A percentile compares a stretch with the other conserved stretches of the same genome.
phyloP scores from a whole-genome alignment of 1,140 invertebrate genomes.

The Idris sp. region DNA sequence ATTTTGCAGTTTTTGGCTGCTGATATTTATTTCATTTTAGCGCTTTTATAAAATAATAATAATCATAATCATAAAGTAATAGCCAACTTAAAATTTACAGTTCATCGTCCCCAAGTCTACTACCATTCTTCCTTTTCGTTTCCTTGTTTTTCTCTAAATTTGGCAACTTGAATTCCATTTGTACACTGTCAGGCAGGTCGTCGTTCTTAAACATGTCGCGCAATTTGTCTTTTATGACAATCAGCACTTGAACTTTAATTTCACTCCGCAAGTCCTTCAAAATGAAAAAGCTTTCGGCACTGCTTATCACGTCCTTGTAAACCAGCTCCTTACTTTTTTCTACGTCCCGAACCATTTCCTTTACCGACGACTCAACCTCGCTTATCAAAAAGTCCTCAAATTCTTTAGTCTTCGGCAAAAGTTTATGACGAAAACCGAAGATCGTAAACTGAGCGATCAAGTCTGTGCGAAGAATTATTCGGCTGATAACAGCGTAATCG shows the following conservation, averaged over 20 bases:
- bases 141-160: constrained; percentile 12
- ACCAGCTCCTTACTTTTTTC: not conserved
- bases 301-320: not conserved
- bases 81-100: constrained; percentile 1
- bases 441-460: not conserved
- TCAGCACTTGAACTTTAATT: constrained; percentile 10
- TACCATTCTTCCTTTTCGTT: constrained; percentile 7
- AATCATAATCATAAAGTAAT: too few species aligned
- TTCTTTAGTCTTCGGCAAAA: constrained; percentile 16
- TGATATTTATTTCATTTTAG: too few species aligned
- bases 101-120: constrained; percentile 31
- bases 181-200: not conserved
- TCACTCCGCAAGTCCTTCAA: not conserved
- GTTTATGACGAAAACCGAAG: not conserved
- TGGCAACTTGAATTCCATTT: constrained; percentile 32
- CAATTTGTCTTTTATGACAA: constrained; percentile 1
- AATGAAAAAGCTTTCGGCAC: constrained; percentile 16
- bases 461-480: constrained; percentile 2
- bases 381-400: constrained; percentile 27
- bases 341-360: constrained; percentile 6
- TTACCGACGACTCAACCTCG: constrained; percentile 14
- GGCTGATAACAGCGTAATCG: constrained; percentile 16
- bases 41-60: too few species aligned
- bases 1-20: too few species aligned
- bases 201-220: constrained; percentile 2